These are phyloP conservation scores for Lepidocolaptes lacrymiger DNA, from an alignment of 2,797 vertebrate genomes.

Conservation along the genomic window DNA sequence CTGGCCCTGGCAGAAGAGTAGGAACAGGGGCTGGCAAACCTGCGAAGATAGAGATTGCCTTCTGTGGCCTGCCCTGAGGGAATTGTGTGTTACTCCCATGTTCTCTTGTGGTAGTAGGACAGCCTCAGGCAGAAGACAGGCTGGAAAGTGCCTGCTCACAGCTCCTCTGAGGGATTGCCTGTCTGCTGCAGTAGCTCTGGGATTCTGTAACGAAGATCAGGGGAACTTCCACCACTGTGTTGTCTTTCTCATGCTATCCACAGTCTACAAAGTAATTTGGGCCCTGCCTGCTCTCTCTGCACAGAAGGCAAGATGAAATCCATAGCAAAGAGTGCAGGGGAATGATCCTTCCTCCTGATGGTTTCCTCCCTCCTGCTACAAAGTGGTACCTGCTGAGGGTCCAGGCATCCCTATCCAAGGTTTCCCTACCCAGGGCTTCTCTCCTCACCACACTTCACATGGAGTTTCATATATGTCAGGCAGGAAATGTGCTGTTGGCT, in stretches of 20 bases:
- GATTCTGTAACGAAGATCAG: neutral
- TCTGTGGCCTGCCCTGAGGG: neutral
- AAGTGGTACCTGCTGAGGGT: neutral
- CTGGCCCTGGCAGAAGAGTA: accelerated
- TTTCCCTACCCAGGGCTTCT: neutral
- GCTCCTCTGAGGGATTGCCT: neutral
- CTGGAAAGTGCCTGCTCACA: neutral
- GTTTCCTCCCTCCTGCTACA: neutral
- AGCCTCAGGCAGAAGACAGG: neutral
- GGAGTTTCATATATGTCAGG: neutral
- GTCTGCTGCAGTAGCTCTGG: neutral
- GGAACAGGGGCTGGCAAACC: neutral
- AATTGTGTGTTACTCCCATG: accelerated
- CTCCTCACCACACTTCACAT: neutral
- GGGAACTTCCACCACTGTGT: neutral
- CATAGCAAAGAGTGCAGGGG: neutral
- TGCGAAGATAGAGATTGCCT: neutral
- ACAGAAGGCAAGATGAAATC: neutral
- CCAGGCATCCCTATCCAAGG: neutral
- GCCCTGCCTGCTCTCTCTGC: neutral
- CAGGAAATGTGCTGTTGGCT: neutral
- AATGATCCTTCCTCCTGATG: neutral
- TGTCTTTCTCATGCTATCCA: neutral
- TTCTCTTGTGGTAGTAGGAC: accelerated
- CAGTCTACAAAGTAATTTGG: neutral